Conservation (phyloP, 2,888 invertebrate genomes). For the Oasisia sp. region DNA sequence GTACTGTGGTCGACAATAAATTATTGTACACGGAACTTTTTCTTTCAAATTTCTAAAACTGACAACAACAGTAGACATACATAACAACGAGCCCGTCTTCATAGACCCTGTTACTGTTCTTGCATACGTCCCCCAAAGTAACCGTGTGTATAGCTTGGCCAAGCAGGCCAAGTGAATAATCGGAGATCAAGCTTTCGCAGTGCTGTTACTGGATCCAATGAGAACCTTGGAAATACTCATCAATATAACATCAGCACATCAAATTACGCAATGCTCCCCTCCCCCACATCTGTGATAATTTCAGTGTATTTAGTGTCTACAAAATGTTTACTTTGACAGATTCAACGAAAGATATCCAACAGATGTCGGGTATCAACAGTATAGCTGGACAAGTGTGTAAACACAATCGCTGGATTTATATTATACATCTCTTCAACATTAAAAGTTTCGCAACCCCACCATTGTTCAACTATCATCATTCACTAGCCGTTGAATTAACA, state of each 20-base stretch:
- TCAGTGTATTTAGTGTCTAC: background rate
- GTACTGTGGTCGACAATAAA: background rate
- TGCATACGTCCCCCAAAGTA: too few species aligned
- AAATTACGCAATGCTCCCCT: background rate
- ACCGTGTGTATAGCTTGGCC: too few species aligned
- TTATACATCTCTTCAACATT: background rate
- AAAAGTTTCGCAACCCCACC: background rate
- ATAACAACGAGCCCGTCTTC: background rate
- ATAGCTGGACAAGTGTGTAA: background rate
- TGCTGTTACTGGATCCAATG: background rate
- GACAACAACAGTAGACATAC: background rate
- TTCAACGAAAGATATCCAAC: background rate
- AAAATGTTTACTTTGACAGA: background rate
- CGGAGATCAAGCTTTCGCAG: background rate
- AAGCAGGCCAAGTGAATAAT: background rate
- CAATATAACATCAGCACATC: too few species aligned
- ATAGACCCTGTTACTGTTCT: background rate
- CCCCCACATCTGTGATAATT: background rate
- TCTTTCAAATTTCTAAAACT: constrained; percentile 17
- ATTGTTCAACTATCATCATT: background rate
- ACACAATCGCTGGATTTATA: background rate
- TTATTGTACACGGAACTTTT: background rate
- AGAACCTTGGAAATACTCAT: background rate
- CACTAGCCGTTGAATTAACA: background rate
- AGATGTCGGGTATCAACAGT: background rate